Conservation (phyloP, 1,140 invertebrate genomes). For the fruit fly (Drosophila melanogaster) region Release_6_plus_ISO1_MT NT_037436.4:17756001-17756500, state of each 20-base stretch:
- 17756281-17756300: constrained; percentile 60
- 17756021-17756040: constrained; percentile 89
- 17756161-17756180: constrained; percentile 71
- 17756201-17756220: constrained; percentile 67
- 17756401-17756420: constrained; percentile 87
- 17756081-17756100: constrained; percentile 87
- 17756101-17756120: constrained; percentile 85
- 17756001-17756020: constrained; percentile 89
- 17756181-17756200: constrained; percentile 87
- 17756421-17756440: constrained; percentile 88
- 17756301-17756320: constrained; percentile 28
- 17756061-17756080: constrained; percentile 88
- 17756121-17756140: constrained; percentile 23
- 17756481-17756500: constrained; percentile 40
- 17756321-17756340: constrained; percentile 87
- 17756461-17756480: constrained; percentile 35
- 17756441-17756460: constrained; percentile 38
- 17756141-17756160: not conserved
- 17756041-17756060: constrained; percentile 87
- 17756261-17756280: constrained; percentile 70
- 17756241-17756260: constrained; percentile 79
- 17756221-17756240: constrained; percentile 45
- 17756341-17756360: constrained; percentile 90
- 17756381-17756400: constrained; percentile 88
- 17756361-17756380: constrained; percentile 90